These are phyloP conservation scores for Protophormia terraenovae DNA, from an alignment of 2,888 invertebrate genomes.

Conservation along the genomic window DNA sequence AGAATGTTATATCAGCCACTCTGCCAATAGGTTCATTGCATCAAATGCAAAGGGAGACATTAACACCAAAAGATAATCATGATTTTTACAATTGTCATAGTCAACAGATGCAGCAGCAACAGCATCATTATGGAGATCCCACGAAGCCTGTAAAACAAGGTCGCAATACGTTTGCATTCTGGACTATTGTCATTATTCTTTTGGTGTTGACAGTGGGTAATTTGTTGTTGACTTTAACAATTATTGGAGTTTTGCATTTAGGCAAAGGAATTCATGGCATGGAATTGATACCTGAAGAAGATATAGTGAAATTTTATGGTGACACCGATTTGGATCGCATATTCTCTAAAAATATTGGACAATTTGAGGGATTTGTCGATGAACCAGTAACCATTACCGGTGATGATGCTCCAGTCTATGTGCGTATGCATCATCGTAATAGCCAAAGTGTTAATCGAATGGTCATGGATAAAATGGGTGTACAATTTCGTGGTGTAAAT, in stretches of 20 bases:
- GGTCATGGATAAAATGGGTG: slow-evolving; percentile 85
- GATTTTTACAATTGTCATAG: slow-evolving; percentile 64
- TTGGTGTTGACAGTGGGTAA: slow-evolving; percentile 90
- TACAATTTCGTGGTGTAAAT: slow-evolving; percentile 86
- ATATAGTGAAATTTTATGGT: slow-evolving; percentile 90
- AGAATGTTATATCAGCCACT: slow-evolving; percentile 76
- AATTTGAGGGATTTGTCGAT: slow-evolving; percentile 84
- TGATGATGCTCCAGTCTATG: slow-evolving; percentile 75
- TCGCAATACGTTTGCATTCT: slow-evolving; percentile 86
- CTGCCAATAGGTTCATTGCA: slow-evolving; percentile 72
- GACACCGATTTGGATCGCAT: slow-evolving; percentile 89
- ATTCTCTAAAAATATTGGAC: slow-evolving; percentile 86
- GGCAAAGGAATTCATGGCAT: slow-evolving; percentile 93
- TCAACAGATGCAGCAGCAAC: neutral
- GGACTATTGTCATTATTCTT: slow-evolving; percentile 88
- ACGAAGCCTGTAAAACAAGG: slow-evolving; percentile 68
- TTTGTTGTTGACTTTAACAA: slow-evolving; percentile 89
- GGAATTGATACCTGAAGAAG: slow-evolving; percentile 89
- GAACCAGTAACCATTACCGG: slow-evolving; percentile 82
- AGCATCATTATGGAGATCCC: neutral
- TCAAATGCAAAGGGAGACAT: slow-evolving; percentile 69
- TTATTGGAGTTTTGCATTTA: slow-evolving; percentile 89
- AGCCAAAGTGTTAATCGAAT: slow-evolving; percentile 81
- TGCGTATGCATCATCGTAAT: slow-evolving; percentile 80
- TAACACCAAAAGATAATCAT: slow-evolving; percentile 72